Evolutionary conservation across 1,140 invertebrate genomes (phyloP), one percentile per base, ranked within the genome.

Genomic region (Heliconius eleuchia): DNA sequence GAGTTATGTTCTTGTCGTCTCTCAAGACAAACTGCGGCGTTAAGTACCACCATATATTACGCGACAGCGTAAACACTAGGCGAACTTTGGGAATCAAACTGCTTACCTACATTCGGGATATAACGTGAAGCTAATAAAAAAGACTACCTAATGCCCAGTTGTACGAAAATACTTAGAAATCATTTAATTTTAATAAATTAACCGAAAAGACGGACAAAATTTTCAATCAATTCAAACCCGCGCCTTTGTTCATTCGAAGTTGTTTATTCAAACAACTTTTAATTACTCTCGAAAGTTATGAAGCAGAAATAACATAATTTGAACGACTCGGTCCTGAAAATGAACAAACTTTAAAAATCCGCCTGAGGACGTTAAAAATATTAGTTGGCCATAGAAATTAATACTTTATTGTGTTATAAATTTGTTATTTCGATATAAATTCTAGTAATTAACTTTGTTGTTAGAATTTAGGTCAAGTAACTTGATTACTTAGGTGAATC

Each of bases 251-350:
- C 60, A 4, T 30, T 30, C n/a, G 23, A 57, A 2, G 23, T 66
- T 30, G 60, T 66, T 66, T 27, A 66, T 66, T 30, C 27, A 30
- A 66, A 66, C 60, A 66, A 66, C 60, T 66, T 66, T 66, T 66
- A 66, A 66, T 66, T 66, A 66, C 19, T 16, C 19, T 11, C 3
- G 60, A 27, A 66, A 66, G 60, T 66, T 66, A 66, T 30, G 60
- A 66, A 66, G 60, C 60, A 16, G 60, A 66, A 66, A 66, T 66
- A 66, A 66, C 30, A 66, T 66, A 30, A 66, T 66, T 27, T 30
- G 60, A 66, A 66, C 23, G 60, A 66, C 23, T 66, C n/a, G 23
- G 30, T 16, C 60, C 60, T 66, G 27, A 27, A 66, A 66, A 66
- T 16, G n/a, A 13, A 66, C 60, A 13, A 66, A 66, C 55, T 57